Evolutionary conservation across 1,140 invertebrate species (phyloP).

Genomic region (Drosophila arawakana): DNA sequence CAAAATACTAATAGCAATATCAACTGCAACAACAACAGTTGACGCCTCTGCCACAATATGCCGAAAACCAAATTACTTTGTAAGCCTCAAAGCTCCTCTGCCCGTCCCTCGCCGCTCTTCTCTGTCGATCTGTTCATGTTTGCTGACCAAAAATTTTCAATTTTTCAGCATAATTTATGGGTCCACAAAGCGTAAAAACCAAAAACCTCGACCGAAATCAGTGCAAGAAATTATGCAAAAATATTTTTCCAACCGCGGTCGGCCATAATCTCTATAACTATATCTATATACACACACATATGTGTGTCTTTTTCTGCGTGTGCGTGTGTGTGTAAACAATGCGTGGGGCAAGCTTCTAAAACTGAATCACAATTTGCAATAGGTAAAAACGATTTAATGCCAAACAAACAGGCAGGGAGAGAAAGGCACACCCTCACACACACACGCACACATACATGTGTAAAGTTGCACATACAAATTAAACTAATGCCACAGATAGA

Average conservation of each 20-base stretch:
- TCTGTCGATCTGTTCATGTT: too few relatives aligned
- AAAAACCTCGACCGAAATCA: slow-evolving; percentile 68
- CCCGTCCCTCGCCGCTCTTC: background rate
- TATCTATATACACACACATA: slow-evolving; percentile 7
- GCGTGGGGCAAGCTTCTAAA: slow-evolving; percentile 1
- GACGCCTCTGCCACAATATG: slow-evolving; percentile 57
- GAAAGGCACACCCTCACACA: slow-evolving; percentile 3
- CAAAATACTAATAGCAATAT: slow-evolving; percentile 21
- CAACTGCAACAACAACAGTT: slow-evolving; percentile 36
- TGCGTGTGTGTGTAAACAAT: slow-evolving; percentile 26
- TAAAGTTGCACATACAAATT: slow-evolving; percentile 58
- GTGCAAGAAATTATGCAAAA: slow-evolving; percentile 77
- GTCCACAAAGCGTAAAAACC: slow-evolving; percentile 73
- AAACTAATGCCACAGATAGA: slow-evolving; percentile 72
- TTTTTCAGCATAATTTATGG: slow-evolving; percentile 80
- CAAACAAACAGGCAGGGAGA: background rate
- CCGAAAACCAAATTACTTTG: slow-evolving; percentile 75
- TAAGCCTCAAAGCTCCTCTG: slow-evolving; percentile 4
- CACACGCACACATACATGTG: background rate
- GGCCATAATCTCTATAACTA: slow-evolving; percentile 36
- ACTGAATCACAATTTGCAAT: slow-evolving; percentile 33
- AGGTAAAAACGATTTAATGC: slow-evolving; percentile 70
- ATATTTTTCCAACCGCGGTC: slow-evolving; percentile 58
- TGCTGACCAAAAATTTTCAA: slow-evolving; percentile 48
- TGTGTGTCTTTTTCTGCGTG: slow-evolving; percentile 7